phyloP scores from a whole-genome alignment of 2,797 vertebrate species.

The Pseudomugil tenellus region DNA sequence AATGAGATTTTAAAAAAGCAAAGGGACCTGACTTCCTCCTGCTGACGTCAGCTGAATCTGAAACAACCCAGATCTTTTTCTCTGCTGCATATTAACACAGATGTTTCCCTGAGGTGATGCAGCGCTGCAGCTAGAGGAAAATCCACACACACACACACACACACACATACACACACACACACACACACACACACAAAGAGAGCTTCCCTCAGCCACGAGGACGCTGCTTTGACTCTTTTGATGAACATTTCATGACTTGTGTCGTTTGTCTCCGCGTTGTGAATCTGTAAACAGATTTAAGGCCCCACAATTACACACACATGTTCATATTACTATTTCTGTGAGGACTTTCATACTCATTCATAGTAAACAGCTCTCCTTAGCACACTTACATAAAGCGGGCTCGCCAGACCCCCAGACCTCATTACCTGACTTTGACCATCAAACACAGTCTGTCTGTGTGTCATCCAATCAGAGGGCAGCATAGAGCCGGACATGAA shows the following conservation, averaged over 20 bases:
- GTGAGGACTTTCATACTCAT: not conserved
- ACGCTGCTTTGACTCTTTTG: not conserved
- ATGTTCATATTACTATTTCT: not conserved
- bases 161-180: constrained; percentile 17
- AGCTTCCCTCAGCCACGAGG: not conserved
- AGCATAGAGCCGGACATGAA: constrained; percentile 4
- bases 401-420: not conserved
- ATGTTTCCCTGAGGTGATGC: constrained; percentile 54
- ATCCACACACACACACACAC: constrained; percentile 1
- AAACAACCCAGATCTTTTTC: constrained; percentile 23
- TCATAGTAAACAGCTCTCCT: not conserved
- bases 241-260: not conserved
- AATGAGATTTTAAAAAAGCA: not conserved
- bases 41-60: constrained; percentile 56
- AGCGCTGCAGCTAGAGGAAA: constrained; percentile 27
- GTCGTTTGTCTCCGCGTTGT: not conserved
- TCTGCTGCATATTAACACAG: constrained; percentile 48
- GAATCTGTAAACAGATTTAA: not conserved
- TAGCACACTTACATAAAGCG: not conserved
- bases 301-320: not conserved
- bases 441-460: constrained; percentile 6
- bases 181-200: too few species aligned
- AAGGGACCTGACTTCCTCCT: constrained; percentile 27
- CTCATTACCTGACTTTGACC: constrained; percentile 15
- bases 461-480: constrained; percentile 24